A percentile compares a stretch with the other conserved stretches of the same genome.
Conservation (phyloP, 2,113 vertebrate genomes). For the Toxotes chatareus region DNA sequence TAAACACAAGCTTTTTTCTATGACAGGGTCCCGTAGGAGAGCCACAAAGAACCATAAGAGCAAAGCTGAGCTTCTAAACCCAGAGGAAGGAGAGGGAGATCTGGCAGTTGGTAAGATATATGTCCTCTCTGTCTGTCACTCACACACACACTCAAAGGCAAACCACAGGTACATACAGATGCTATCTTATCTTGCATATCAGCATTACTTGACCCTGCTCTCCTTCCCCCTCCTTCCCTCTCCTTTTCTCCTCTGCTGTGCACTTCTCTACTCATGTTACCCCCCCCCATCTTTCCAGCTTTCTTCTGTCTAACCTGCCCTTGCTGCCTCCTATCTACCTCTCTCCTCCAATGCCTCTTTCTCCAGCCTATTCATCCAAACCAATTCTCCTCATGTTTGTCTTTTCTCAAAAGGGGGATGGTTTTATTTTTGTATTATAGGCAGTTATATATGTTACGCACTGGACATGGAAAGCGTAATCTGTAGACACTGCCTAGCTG, state of each 20-base stretch:
- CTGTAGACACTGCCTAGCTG: no score
- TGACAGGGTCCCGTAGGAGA: conserved; percentile 87
- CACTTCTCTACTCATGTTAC: conserved; percentile 44
- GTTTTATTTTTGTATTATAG: not conserved
- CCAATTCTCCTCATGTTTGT: not conserved
- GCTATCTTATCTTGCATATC: conserved; percentile 70
- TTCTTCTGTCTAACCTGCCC: conserved; percentile 4
- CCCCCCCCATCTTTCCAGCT: conserved; percentile 9
- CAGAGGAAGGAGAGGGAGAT: conserved; percentile 92
- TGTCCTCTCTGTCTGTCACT: not conserved
- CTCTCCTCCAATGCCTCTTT: not conserved
- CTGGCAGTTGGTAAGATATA: conserved; percentile 87
- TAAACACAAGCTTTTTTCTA: not conserved
- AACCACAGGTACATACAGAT: conserved; percentile 66
- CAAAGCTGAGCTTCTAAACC: conserved; percentile 89
- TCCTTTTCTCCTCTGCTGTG: conserved; percentile 23
- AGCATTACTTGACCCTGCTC: conserved; percentile 64
- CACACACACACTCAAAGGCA: conserved; percentile 41
- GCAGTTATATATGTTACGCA: no score
- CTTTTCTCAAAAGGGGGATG: not conserved
- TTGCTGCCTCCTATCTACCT: conserved; percentile 6
- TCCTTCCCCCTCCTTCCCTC: conserved; percentile 32
- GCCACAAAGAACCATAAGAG: conserved; percentile 94
- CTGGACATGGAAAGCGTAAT: no score
- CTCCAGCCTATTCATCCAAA: not conserved